Conservation (phyloP, 2,888 invertebrate genomes). For the Malacosoma neustria region DNA sequence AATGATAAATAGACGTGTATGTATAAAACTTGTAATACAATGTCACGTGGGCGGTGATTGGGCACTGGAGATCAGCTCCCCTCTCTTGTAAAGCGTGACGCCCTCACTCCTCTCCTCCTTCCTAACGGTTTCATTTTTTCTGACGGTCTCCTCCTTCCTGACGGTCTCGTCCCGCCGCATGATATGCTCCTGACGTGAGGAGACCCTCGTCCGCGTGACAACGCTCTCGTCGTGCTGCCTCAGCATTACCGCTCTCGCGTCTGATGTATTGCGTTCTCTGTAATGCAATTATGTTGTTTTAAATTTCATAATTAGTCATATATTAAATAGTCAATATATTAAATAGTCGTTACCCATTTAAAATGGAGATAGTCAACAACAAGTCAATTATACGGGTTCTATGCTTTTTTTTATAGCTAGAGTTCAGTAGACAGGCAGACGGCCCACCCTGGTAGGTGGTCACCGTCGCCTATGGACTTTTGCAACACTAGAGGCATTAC, state of each 20-base stretch:
- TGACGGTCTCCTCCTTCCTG: slow-evolving; percentile 12
- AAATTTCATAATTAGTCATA: neutral
- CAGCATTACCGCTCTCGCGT: slow-evolving; percentile 51
- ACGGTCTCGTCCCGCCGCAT: slow-evolving; percentile 57
- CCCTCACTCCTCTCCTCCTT: slow-evolving; percentile 31
- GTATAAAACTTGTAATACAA: slow-evolving; percentile 53
- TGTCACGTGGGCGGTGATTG: slow-evolving; percentile 63
- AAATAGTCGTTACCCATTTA: no score
- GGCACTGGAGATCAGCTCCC: slow-evolving; percentile 88
- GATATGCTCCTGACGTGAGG: slow-evolving; percentile 26
- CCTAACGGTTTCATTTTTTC: slow-evolving; percentile 15
- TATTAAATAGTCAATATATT: no score
- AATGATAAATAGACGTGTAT: slow-evolving; percentile 66
- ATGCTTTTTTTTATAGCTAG: no score
- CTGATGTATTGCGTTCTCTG: slow-evolving; percentile 69
- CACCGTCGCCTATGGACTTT: no score
- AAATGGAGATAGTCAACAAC: no score
- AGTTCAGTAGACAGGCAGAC: no score
- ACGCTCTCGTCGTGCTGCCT: slow-evolving; percentile 66
- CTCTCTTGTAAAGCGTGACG: slow-evolving; percentile 82
- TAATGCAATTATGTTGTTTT: slow-evolving; percentile 17
- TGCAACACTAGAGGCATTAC: no score
- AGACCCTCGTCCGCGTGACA: slow-evolving; percentile 56
- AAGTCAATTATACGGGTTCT: no score
- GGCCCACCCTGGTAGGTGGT: no score